phyloP scores from a whole-genome alignment of 1,140 invertebrate genomes.

The Sinonovacula constricta region DNA sequence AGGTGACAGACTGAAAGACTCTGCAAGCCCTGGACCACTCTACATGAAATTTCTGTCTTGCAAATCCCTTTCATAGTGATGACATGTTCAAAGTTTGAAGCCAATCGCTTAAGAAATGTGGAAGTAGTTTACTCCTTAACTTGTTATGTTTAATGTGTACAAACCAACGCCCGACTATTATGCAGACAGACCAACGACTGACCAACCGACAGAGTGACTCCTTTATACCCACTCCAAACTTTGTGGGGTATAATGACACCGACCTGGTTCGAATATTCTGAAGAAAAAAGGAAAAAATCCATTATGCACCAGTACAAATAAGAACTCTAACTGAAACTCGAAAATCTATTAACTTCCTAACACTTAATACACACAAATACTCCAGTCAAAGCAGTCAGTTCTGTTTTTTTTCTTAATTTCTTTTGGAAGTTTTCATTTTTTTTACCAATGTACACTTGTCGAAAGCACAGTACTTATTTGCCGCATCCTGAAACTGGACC shows the following conservation, averaged over 20 bases:
- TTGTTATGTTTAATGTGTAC: slow-evolving; percentile 39
- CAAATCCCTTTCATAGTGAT: slow-evolving; percentile 37
- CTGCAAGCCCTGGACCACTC: no score
- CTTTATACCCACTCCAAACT: slow-evolving; percentile 36
- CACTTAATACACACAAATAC: slow-evolving; percentile 37
- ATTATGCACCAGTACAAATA: slow-evolving; percentile 37
- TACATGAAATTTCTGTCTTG: slow-evolving; percentile 35
- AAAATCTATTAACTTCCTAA: slow-evolving; percentile 41
- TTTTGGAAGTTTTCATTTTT: background rate
- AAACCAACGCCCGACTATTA: slow-evolving; percentile 36
- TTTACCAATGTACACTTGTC: background rate
- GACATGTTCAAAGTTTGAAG: slow-evolving; percentile 35
- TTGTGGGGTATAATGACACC: slow-evolving; percentile 38
- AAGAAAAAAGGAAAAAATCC: slow-evolving; percentile 38
- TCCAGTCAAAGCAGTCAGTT: slow-evolving; percentile 38
- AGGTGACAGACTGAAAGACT: slow-evolving; percentile 19
- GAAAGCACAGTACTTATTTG: background rate
- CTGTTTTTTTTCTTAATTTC: slow-evolving; percentile 7
- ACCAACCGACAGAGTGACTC: slow-evolving; percentile 37
- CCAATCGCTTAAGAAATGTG: slow-evolving; percentile 40
- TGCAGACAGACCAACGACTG: slow-evolving; percentile 30
- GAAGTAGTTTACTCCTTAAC: slow-evolving; percentile 40
- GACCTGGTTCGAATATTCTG: slow-evolving; percentile 38
- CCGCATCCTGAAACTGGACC: background rate
- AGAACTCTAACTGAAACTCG: slow-evolving; percentile 38